phyloP scores from a whole-genome alignment of 1,140 invertebrate species.

The Drosophila navojoa region DNA sequence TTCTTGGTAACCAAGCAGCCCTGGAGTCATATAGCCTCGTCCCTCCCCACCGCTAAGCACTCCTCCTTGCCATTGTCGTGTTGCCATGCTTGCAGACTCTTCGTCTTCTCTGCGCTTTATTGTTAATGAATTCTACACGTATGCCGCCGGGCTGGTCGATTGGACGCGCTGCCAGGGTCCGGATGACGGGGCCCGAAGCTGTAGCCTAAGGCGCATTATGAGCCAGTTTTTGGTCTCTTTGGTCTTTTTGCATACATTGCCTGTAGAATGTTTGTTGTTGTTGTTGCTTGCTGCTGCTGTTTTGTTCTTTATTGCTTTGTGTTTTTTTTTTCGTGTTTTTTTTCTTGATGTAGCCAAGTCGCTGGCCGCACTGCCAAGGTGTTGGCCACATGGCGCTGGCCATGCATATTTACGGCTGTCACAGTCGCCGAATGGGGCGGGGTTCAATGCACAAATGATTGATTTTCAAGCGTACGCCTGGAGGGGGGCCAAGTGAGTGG shows the following conservation, averaged over 20 bases:
- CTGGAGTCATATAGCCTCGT: slow-evolving; percentile 16
- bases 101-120: slow-evolving; percentile 57
- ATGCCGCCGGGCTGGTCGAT: slow-evolving; percentile 38
- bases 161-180: slow-evolving; percentile 29
- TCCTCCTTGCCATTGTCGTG: slow-evolving; percentile 1
- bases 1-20: slow-evolving; percentile 61
- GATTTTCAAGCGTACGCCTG: slow-evolving; percentile 54
- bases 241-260: slow-evolving; percentile 65
- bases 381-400: slow-evolving; percentile 66
- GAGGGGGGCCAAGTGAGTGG: not conserved
- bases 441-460: slow-evolving; percentile 77
- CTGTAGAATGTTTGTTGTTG: slow-evolving; percentile 22
- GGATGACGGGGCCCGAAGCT: slow-evolving; percentile 24
- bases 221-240: slow-evolving; percentile 53
- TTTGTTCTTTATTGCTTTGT: slow-evolving; percentile 32
- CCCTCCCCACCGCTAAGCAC: not conserved
- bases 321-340: not conserved
- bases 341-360: slow-evolving; percentile 53
- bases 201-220: slow-evolving; percentile 31
- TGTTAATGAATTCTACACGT: slow-evolving; percentile 79
- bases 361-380: slow-evolving; percentile 60
- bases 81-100: slow-evolving; percentile 4
- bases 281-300: not conserved
- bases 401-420: slow-evolving; percentile 59
- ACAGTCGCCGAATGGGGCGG: slow-evolving; percentile 16